Conservation (phyloP, 2,797 vertebrate genomes). For the Chaetophractus vellerosus region DNA sequence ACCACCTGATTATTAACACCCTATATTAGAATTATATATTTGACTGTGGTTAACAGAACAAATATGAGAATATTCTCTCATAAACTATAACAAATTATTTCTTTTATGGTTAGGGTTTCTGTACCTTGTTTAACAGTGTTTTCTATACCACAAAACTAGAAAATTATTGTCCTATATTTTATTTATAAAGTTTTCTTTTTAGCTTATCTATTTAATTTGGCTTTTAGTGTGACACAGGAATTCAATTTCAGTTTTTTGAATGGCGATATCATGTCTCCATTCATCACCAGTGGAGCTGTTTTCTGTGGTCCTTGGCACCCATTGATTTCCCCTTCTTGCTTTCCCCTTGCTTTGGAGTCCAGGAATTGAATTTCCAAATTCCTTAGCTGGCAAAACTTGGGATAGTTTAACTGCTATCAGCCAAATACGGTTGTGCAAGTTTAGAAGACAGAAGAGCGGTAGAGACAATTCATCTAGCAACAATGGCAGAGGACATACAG, state of each 20-base stretch:
- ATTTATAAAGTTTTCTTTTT: constrained; percentile 13
- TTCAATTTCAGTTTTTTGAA: neutral
- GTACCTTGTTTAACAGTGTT: neutral
- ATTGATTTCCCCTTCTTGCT: constrained; percentile 8
- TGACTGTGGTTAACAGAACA: too few relatives aligned
- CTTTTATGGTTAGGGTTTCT: neutral
- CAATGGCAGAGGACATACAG: neutral
- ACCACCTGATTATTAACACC: too few relatives aligned
- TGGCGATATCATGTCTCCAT: neutral
- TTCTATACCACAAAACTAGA: neutral
- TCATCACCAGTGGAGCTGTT: neutral
- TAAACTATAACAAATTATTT: too few relatives aligned
- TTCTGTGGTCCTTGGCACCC: neutral
- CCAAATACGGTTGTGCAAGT: neutral
- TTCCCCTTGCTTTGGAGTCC: neutral
- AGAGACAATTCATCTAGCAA: neutral
- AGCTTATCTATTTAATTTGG: neutral
- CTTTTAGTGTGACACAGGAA: neutral
- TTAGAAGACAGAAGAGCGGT: neutral
- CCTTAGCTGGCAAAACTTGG: constrained; percentile 31
- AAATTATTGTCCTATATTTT: neutral
- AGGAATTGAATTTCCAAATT: neutral
- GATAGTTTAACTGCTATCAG: neutral
- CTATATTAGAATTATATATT: too few relatives aligned
- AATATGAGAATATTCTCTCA: too few relatives aligned